Percentiles rank a stretch among this genome's conserved stretches.
These are phyloP conservation scores for Entelurus aequoreus DNA, from an alignment of 2,113 vertebrate species.

Conservation along the genomic window DNA sequence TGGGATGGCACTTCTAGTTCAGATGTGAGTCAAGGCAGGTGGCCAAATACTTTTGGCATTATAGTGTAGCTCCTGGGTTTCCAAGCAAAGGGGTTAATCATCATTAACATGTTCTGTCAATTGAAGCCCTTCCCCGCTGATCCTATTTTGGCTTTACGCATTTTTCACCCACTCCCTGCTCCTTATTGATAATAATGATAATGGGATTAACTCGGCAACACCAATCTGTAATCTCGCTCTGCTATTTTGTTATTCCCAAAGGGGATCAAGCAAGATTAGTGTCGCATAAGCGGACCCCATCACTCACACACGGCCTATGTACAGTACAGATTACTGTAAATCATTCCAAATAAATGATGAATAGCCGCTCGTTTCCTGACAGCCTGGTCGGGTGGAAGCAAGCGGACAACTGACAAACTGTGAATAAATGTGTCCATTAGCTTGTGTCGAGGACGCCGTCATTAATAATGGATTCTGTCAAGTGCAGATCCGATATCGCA, in stretches of 20 bases:
- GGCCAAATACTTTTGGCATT: too few relatives aligned
- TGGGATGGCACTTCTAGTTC: too few relatives aligned
- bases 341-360: constrained; percentile 47
- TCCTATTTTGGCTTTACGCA: constrained; percentile 48
- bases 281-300: constrained; percentile 47
- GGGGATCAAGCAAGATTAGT: constrained; percentile 47
- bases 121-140: constrained; percentile 32
- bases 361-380: constrained; percentile 12
- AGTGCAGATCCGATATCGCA: constrained; percentile 12
- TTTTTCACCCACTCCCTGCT: constrained; percentile 35
- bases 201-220: constrained; percentile 63
- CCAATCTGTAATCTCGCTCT: constrained; percentile 54
- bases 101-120: constrained; percentile 32
- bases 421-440: constrained; percentile 37
- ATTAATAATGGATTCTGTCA: constrained; percentile 41
- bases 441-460: constrained; percentile 24
- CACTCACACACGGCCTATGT: too few relatives aligned
- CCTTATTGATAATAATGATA: constrained; percentile 13
- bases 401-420: constrained; percentile 30
- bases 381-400: too few relatives aligned
- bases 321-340: constrained; percentile 16
- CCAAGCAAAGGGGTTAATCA: too few relatives aligned
- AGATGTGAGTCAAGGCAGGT: too few relatives aligned
- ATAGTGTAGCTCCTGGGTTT: too few relatives aligned
- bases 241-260: constrained; percentile 50